Conservation (phyloP, 2,888 invertebrate species). For the Dryadula phaetusa region DNA sequence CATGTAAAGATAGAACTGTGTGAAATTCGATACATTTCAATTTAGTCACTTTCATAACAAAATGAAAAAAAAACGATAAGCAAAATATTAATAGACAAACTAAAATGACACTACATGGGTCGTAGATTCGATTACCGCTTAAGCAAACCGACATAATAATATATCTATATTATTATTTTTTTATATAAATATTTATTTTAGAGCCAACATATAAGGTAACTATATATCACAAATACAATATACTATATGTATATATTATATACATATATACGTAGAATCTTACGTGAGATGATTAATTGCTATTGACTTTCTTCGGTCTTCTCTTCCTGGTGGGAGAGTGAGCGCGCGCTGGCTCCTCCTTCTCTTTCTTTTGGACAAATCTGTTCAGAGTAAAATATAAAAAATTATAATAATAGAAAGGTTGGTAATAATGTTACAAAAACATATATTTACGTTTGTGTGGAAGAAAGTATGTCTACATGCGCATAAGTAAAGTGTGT, state of each 20-base stretch:
- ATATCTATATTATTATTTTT: not conserved
- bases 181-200: not conserved
- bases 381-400: no score
- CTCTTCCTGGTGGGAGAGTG: slow-evolving; percentile 62
- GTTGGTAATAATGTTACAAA: no score
- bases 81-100: no score
- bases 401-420: no score
- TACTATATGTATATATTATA: not conserved
- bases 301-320: slow-evolving; percentile 3
- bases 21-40: no score
- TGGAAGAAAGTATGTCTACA: no score
- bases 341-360: slow-evolving; percentile 63
- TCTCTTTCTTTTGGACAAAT: slow-evolving; percentile 62
- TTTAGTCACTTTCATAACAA: no score
- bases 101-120: not conserved
- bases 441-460: no score
- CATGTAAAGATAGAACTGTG: no score
- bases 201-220: slow-evolving; percentile 8
- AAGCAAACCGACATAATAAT: no score
- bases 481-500: no score
- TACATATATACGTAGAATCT: not conserved
- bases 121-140: not conserved
- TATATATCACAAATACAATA: slow-evolving; percentile 11
- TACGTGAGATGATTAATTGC: slow-evolving; percentile 2
- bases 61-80: no score